Conservation (phyloP, 2,113 vertebrate species). For the Alethe diademata region DNA sequence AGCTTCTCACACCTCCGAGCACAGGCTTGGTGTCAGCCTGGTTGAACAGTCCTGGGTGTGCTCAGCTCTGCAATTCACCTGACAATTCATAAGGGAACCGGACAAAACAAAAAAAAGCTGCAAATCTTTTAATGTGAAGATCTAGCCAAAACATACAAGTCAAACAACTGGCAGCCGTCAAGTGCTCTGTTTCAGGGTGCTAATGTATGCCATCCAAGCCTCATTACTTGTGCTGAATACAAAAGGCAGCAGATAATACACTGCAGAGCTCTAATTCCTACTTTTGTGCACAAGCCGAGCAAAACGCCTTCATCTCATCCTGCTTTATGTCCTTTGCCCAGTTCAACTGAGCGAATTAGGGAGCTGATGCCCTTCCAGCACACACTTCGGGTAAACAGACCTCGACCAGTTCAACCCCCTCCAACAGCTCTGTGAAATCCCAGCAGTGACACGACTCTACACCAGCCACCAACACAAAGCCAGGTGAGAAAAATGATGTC, state of each 20-base stretch:
- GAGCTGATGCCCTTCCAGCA: background rate
- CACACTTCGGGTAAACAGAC: background rate
- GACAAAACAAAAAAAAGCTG: background rate
- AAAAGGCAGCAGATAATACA: conserved; percentile 29
- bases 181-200: background rate
- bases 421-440: background rate
- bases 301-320: background rate
- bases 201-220: background rate
- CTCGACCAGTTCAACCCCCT: background rate
- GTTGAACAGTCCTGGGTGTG: background rate
- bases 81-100: background rate
- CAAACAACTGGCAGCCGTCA: background rate
- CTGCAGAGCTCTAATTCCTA: conserved; percentile 20
- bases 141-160: background rate
- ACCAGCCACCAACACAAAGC: background rate
- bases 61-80: background rate
- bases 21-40: background rate
- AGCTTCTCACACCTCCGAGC: conserved; percentile 18
- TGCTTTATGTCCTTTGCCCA: background rate
- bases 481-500: background rate
- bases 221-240: background rate
- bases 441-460: background rate
- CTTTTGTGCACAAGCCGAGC: background rate
- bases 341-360: background rate
- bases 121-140: background rate